Evolutionary conservation across 2,113 vertebrate species (phyloP).

Genomic region (Arvicanthis niloticus): DNA sequence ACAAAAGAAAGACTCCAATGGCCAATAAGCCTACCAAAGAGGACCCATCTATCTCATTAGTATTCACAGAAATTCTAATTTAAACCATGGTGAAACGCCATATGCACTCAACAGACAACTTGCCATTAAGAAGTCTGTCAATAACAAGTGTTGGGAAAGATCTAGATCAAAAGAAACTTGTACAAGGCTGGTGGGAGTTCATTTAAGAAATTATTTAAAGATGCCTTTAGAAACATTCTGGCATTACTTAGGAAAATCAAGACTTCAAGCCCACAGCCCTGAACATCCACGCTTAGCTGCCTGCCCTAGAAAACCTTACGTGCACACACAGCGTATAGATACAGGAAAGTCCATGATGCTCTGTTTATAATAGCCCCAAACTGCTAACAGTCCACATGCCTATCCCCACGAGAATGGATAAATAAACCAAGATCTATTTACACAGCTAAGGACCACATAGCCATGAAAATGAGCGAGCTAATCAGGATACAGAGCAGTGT

Average conservation of each 20-base stretch:
- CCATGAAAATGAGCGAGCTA: neutral
- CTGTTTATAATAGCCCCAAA: neutral
- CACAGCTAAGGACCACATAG: neutral
- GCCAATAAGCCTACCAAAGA: neutral
- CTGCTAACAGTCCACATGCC: neutral
- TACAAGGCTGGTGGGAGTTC: neutral
- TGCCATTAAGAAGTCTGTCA: neutral
- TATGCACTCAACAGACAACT: neutral
- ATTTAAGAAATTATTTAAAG: slow-evolving; percentile 2
- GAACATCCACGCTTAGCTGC: neutral
- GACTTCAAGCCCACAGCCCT: neutral
- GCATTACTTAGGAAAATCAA: neutral
- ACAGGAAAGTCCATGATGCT: neutral
- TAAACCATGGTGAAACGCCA: neutral
- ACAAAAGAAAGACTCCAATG: neutral
- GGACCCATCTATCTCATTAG: neutral
- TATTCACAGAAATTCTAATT: slow-evolving; percentile 21
- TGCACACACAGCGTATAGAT: neutral
- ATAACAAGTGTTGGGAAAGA: slow-evolving; percentile 1
- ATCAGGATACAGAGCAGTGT: neutral
- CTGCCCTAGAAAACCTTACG: neutral
- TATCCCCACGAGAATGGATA: neutral
- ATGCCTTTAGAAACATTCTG: neutral
- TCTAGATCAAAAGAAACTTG: slow-evolving; percentile 12
- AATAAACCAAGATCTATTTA: neutral